phyloP scores from a whole-genome alignment of 2,888 invertebrate genomes.

The Standfussiana lucernea region DNA sequence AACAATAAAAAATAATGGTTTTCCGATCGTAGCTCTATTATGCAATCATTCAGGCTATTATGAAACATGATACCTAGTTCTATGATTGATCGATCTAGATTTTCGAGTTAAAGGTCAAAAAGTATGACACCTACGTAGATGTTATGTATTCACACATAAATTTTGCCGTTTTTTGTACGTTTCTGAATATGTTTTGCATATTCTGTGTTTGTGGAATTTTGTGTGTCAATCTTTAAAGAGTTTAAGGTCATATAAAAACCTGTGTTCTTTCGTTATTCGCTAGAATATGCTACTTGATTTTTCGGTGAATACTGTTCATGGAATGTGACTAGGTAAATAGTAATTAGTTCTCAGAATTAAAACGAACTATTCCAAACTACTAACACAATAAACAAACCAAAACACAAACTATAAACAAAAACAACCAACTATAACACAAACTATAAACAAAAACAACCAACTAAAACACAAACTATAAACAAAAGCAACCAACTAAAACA shows the following conservation, averaged over 20 bases:
- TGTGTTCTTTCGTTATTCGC: background rate
- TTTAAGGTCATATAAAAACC: constrained; percentile 33
- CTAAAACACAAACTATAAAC: too few species aligned
- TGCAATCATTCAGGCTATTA: constrained; percentile 71
- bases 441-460: too few species aligned
- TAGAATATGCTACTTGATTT: background rate
- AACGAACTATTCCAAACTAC: too few species aligned
- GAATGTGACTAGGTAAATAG: background rate
- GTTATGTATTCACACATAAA: constrained; percentile 54
- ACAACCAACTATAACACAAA: too few species aligned
- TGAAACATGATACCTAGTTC: constrained; percentile 65
- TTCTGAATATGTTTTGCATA: constrained; percentile 47
- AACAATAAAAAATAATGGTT: constrained; percentile 67
- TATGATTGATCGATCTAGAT: constrained; percentile 73
- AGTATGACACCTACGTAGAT: constrained; percentile 46
- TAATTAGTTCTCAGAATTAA: background rate
- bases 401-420: too few species aligned
- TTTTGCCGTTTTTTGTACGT: constrained; percentile 16
- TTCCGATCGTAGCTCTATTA: constrained; percentile 53
- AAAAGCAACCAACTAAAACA: too few species aligned
- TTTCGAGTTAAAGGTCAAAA: constrained; percentile 55
- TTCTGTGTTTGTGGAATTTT: constrained; percentile 44
- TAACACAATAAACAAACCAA: too few species aligned
- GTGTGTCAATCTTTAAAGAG: constrained; percentile 23
- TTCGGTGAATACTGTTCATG: background rate